Percentiles rank a stretch among this genome's conserved stretches.
These are phyloP conservation scores for Drosophila erecta DNA, from an alignment of 1,140 invertebrate genomes.

Conservation along the genomic window DNA sequence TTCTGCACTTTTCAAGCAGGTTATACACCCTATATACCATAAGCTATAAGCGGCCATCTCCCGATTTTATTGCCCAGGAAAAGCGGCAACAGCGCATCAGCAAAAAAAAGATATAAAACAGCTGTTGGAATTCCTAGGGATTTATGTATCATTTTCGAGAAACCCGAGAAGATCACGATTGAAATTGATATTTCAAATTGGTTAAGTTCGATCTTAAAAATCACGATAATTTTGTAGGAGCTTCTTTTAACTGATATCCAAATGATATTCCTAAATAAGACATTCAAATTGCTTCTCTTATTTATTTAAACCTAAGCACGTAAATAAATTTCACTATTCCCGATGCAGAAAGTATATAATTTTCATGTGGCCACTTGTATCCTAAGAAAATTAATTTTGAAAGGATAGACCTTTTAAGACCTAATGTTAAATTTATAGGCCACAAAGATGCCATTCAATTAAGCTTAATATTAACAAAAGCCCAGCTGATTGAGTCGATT, in stretches of 20 bases:
- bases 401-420: background rate
- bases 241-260: no score
- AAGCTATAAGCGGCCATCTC: background rate
- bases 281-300: no score
- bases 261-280: no score
- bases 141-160: conserved; percentile 14
- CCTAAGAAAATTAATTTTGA: background rate
- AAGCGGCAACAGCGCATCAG: conserved; percentile 33
- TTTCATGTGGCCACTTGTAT: no score
- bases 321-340: no score
- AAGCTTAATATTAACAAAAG: conserved; percentile 15
- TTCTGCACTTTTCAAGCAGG: conserved; percentile 30
- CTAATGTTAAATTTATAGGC: conserved; percentile 8
- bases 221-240: no score
- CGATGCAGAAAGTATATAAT: no score
- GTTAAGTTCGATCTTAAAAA: background rate
- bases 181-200: conserved; percentile 35
- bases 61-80: conserved; percentile 27
- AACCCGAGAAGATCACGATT: conserved; percentile 12
- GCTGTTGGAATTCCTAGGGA: conserved; percentile 23
- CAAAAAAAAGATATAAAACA: conserved; percentile 5
- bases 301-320: no score
- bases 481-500: conserved; percentile 28
- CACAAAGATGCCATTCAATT: conserved; percentile 34
- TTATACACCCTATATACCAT: conserved; percentile 4